Conservation (phyloP, 2,888 invertebrate genomes). For the Oeneis ivallda region DNA sequence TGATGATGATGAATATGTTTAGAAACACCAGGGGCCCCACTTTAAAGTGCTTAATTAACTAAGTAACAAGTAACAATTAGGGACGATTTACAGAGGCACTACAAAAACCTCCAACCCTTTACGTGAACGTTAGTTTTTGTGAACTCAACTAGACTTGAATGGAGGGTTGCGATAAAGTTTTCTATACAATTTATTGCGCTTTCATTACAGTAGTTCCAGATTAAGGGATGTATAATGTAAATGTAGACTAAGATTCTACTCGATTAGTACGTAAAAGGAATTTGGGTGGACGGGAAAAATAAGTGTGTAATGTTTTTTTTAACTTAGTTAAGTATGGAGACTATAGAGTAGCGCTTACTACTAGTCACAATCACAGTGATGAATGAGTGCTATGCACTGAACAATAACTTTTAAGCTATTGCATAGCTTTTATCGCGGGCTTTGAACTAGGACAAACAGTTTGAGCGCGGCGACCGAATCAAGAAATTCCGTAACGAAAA, state of each 20-base stretch:
- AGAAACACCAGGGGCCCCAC: constrained; percentile 13
- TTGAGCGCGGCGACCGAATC: no score
- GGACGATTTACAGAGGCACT: constrained; percentile 34
- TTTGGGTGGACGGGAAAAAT: not conserved
- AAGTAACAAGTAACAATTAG: constrained; percentile 35
- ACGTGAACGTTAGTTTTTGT: constrained; percentile 33
- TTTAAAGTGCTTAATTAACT: constrained; percentile 35
- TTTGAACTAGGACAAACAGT: no score
- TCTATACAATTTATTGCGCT: constrained; percentile 33
- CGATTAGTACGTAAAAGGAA: not conserved
- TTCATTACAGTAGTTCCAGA: constrained; percentile 21
- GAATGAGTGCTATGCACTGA: no score
- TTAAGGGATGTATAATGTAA: constrained; percentile 13
- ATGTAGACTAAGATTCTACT: not conserved
- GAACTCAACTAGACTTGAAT: constrained; percentile 34
- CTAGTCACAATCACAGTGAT: no score
- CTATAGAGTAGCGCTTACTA: no score
- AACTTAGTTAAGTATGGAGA: no score
- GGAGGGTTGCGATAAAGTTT: constrained; percentile 33
- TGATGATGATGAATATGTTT: no score
- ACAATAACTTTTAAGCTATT: no score
- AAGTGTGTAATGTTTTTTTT: not conserved
- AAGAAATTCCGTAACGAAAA: no score
- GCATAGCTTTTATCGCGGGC: no score
- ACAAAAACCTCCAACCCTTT: constrained; percentile 35